Base-by-base conservation (phyloP, 2,797 vertebrate genomes). In the Halcyon chelicuti region DNA sequence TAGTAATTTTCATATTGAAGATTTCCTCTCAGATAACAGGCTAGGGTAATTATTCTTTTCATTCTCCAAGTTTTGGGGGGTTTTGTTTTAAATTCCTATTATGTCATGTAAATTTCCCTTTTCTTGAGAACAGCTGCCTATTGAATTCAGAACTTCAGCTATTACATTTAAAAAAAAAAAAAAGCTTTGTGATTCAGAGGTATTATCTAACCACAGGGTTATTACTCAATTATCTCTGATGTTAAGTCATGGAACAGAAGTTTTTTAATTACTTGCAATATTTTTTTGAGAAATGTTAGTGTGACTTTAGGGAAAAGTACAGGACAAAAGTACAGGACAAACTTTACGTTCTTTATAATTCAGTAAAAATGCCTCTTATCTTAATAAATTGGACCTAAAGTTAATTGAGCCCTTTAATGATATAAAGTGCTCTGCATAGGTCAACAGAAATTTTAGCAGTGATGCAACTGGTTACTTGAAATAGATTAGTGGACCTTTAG, bases 211-310 rank as follows among this genome's bases (percentile, higher is more conserved):
- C 85, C 49, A 77, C 28, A 86, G 28, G 17, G 52, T 95, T 96
- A 94, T 83, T 96, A 39, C 73, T 96, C 93, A 92, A 31, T 96
- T 96, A 94, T 96, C 76, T 94, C 66, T 89, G 77, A 63, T 88
- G 60, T 76, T 97, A 90, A 97, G 58, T 73, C 70, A 66, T 44
- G 57, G 75, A 95, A 92, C 39, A 96, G 86, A 94, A 83, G 21
- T 39, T 82, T 90, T 94, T 93, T 91, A 96, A 96, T 95, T 93
- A 78, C 76, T 94, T 93, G 51, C 52, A 85, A 14, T 87, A 33
- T 75, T 84, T 95, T 88, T 77, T 77, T 47, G 14, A 86, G 61
- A 81, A 60, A 87, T 55, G 37, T 76, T 89, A 67, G 51, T 39
- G 26, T 88, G 84, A 93, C 86, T 91, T 95, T 67, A 88, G 44